Evolutionary conservation across 2,888 invertebrate genomes (phyloP).

Genomic region (Allygus modestus): DNA sequence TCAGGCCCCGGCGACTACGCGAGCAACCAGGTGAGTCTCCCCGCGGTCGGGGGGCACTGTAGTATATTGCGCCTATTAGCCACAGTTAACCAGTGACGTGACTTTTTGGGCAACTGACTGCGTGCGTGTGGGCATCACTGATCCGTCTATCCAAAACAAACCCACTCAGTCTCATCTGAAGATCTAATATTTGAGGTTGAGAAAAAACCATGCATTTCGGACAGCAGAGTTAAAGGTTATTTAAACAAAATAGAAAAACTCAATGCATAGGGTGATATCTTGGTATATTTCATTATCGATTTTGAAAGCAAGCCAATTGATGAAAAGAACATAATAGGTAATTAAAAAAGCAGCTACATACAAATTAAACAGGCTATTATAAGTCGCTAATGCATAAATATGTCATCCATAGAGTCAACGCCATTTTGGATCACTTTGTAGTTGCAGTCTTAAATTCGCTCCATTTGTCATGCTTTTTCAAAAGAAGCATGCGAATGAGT

Average conservation of each 20-base stretch:
- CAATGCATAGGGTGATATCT: background rate
- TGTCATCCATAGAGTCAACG: too few relatives aligned
- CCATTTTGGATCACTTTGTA: too few relatives aligned
- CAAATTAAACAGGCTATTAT: too few relatives aligned
- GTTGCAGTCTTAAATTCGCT: too few relatives aligned
- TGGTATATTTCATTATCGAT: background rate
- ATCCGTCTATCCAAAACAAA: background rate
- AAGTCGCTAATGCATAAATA: too few relatives aligned
- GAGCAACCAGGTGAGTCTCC: conserved; percentile 14
- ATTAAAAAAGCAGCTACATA: background rate
- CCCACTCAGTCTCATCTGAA: background rate
- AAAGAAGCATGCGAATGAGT: too few relatives aligned
- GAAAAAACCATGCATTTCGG: conserved; percentile 15
- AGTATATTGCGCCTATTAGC: conserved; percentile 35
- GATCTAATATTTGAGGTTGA: background rate
- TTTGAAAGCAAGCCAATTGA: conserved; percentile 11
- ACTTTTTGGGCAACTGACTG: conserved; percentile 18
- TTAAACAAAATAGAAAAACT: conserved; percentile 1
- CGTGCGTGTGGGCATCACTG: background rate
- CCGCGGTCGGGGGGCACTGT: conserved; percentile 42
- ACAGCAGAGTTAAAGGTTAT: background rate
- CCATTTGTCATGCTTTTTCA: too few relatives aligned
- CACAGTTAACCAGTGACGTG: conserved; percentile 25
- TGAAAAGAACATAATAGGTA: conserved; percentile 14
- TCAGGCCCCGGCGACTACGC: conserved; percentile 6